phyloP scores from a whole-genome alignment of 2,888 invertebrate genomes.

The Dendrolimus houi region DNA sequence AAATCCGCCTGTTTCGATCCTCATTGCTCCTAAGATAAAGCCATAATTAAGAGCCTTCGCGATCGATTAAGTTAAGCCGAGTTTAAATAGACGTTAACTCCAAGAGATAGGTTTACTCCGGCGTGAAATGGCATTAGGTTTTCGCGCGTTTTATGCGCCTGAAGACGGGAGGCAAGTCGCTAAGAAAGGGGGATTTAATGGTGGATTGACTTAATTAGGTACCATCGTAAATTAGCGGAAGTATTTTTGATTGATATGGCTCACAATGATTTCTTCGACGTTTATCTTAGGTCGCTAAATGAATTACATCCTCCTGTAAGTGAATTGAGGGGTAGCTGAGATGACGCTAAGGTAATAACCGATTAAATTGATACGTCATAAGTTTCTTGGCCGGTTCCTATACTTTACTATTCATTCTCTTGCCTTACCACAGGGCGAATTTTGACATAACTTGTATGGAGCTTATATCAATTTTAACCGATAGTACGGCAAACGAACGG shows the following conservation, averaged over 20 bases:
- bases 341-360: too few species aligned
- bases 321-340: too few species aligned
- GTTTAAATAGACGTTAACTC: constrained; percentile 76
- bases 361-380: too few species aligned
- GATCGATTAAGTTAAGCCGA: constrained; percentile 74
- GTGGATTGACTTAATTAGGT: constrained; percentile 71
- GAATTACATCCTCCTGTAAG: too few species aligned
- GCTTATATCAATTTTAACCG: too few species aligned
- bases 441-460: too few species aligned
- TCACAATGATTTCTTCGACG: constrained; percentile 41
- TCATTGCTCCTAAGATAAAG: constrained; percentile 64
- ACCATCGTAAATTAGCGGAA: constrained; percentile 57
- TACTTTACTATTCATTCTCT: too few species aligned
- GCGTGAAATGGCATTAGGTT: constrained; percentile 76
- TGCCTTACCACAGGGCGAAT: too few species aligned
- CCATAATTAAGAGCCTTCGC: constrained; percentile 74
- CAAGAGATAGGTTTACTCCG: constrained; percentile 73
- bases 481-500: too few species aligned
- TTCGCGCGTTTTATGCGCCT: constrained; percentile 67
- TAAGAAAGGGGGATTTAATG: constrained; percentile 71
- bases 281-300: constrained; percentile 14
- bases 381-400: too few species aligned
- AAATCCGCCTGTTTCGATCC: constrained; percentile 58
- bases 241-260: constrained; percentile 66
- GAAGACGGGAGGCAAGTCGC: constrained; percentile 53